A percentile compares a stretch with the other conserved stretches of the same genome.
These are phyloP conservation scores for Brachynemurus nebulosus DNA, from an alignment of 2,888 invertebrate species.

Conservation along the genomic window DNA sequence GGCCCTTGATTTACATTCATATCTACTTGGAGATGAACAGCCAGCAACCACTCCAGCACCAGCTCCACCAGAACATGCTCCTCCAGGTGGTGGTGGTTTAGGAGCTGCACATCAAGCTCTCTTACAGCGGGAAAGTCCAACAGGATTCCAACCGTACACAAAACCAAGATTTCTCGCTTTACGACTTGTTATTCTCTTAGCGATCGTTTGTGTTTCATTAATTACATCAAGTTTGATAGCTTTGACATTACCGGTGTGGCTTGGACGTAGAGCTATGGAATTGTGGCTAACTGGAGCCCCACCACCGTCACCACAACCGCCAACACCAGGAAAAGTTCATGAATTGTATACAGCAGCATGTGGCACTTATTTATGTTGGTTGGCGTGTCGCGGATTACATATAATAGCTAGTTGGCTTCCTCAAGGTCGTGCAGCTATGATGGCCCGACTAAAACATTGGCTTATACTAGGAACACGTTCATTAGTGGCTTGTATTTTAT, in stretches of 20 bases:
- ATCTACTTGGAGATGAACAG: constrained; percentile 63
- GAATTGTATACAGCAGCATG: constrained; percentile 93
- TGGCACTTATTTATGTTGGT: constrained; percentile 91
- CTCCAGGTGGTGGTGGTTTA: constrained; percentile 34
- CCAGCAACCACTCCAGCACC: constrained; percentile 22
- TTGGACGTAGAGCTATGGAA: constrained; percentile 79
- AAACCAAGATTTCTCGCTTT: constrained; percentile 69
- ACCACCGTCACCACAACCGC: constrained; percentile 26
- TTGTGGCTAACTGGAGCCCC: constrained; percentile 58
- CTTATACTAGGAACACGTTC: constrained; percentile 60
- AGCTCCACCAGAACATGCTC: constrained; percentile 28
- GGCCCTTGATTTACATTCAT: constrained; percentile 75
- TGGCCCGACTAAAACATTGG: constrained; percentile 60
- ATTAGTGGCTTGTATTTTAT: constrained; percentile 57
- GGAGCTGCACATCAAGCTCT: constrained; percentile 85
- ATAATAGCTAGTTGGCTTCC: constrained; percentile 79
- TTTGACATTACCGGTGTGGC: constrained; percentile 78
- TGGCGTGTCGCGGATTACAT: constrained; percentile 68
- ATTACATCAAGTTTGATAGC: constrained; percentile 73
- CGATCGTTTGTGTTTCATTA: constrained; percentile 70
- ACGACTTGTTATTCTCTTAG: constrained; percentile 50
- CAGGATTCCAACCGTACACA: constrained; percentile 83
- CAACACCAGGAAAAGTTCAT: constrained; percentile 43
- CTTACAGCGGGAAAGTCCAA: constrained; percentile 64
- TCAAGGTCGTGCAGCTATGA: constrained; percentile 66